These are phyloP conservation scores for Xiphophorus maculatus DNA, from an alignment of 2,113 vertebrate species.

Conservation along the genomic window DNA sequence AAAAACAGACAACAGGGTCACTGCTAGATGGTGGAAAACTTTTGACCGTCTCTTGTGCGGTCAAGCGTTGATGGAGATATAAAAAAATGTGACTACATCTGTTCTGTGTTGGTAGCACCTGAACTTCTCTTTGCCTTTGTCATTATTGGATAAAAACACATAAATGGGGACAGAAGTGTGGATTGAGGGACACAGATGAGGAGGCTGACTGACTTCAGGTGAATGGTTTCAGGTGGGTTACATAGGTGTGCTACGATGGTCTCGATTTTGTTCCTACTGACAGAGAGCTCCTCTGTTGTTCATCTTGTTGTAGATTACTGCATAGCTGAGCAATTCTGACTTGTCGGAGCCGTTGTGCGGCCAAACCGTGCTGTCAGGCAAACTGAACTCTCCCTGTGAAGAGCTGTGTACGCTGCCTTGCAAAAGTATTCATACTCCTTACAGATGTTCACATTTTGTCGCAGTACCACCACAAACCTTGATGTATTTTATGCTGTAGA, in stretches of 20 bases:
- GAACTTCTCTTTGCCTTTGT: conserved; percentile 57
- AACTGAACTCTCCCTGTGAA: conserved; percentile 32
- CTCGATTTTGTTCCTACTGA: conserved; percentile 23
- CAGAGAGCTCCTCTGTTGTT: conserved; percentile 27
- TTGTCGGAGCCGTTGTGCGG: conserved; percentile 33
- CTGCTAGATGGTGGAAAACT: conserved; percentile 50
- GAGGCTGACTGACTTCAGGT: conserved; percentile 13
- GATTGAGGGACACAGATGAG: conserved; percentile 15
- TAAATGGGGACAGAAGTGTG: conserved; percentile 3
- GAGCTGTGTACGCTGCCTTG: conserved; percentile 8
- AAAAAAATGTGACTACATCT: conserved; percentile 22
- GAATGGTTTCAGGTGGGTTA: conserved; percentile 29
- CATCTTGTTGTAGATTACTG: conserved; percentile 35
- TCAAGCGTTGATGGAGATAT: conserved; percentile 45
- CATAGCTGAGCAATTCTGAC: conserved; percentile 36
- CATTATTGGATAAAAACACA: conserved; percentile 19
- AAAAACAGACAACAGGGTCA: conserved; percentile 51
- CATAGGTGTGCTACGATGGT: background rate
- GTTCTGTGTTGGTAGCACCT: conserved; percentile 64
- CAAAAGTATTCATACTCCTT: conserved; percentile 6
- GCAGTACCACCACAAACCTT: background rate
- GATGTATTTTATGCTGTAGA: too few relatives aligned
- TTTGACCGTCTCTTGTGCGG: conserved; percentile 36
- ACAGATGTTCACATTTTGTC: conserved; percentile 1
- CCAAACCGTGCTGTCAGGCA: conserved; percentile 30